Evolutionary conservation across 2,888 invertebrate genomes (phyloP), one percentile per base, ranked within the genome.

Genomic region (Plutella xylostella): DNA sequence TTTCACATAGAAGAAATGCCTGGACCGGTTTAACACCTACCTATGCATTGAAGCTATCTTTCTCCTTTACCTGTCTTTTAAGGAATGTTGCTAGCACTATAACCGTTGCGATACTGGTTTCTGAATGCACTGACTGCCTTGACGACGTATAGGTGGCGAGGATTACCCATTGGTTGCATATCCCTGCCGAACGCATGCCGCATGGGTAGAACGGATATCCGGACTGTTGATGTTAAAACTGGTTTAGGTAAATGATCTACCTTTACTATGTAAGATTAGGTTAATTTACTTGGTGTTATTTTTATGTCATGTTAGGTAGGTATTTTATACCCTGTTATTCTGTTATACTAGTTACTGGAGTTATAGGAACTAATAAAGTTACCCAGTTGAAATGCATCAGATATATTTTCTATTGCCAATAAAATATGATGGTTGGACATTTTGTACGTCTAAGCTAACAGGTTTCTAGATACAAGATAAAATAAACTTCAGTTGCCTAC

Each of bases 1-100:
- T 72, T 70, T 72, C 72, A 64, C 68, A 47, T 49, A 2, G 33
- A 38, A 55, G 46, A 46, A 47, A 56, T 48, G 55, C 56, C 57
- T 48, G n/a, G 14, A 56, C 56, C 56, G 49, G 56, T 54, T 7
- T 28, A n/a, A n/a, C n/a, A 15, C 9, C 12, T 31, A 31, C n/a
- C 4, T 14, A 33, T 7, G 12, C 33, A 14, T 9, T 33, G 6
- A 33, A 15, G 34, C 15, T 9, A 15, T 34, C 34, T 34, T 19
- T 37, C 12, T 25, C 39, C 22, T 6, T 39, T 6, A 5, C n/a
- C 22, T 15, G 17, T 17, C 39, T 22, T 39, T 39, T 25, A 39
- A 14, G 39, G 39, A 25, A 39, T 39, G 39, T 39, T 11, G 17
- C 39, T 39, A 11, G 39, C 14, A 9, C 14, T 39, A 37, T 7